Percentiles rank a stretch among this genome's conserved stretches.
phyloP scores from a whole-genome alignment of 2,113 vertebrate genomes.

The Misgurnus anguillicaudatus region DNA sequence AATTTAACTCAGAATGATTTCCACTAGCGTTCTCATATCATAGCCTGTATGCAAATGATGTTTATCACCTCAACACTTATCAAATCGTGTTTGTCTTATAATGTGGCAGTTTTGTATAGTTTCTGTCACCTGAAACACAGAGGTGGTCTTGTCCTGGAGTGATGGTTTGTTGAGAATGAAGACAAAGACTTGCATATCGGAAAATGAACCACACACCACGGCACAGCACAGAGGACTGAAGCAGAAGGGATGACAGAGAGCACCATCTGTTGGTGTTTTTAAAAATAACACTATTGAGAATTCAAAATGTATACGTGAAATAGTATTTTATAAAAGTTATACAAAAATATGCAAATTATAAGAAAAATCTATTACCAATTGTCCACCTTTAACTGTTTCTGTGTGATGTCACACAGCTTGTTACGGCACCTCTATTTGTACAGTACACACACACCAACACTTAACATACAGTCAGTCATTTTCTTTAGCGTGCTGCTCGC shows the following conservation, averaged over 20 bases:
- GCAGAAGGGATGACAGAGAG: slow-evolving; percentile 61
- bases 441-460: background rate
- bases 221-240: slow-evolving; percentile 13
- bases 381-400: background rate
- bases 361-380: background rate
- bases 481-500: slow-evolving; percentile 37
- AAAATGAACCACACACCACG: slow-evolving; percentile 16
- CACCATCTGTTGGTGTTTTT: slow-evolving; percentile 67
- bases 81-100: slow-evolving; percentile 39
- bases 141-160: slow-evolving; percentile 34
- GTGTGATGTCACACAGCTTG: background rate
- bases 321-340: background rate
- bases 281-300: background rate
- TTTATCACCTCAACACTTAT: background rate
- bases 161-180: slow-evolving; percentile 32
- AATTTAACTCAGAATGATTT: too few relatives aligned
- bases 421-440: background rate
- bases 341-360: background rate
- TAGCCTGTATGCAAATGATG: slow-evolving; percentile 5
- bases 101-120: slow-evolving; percentile 20
- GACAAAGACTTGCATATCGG: slow-evolving; percentile 48
- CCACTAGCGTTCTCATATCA: too few relatives aligned
- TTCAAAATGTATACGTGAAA: background rate
- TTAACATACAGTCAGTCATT: background rate
- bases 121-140: slow-evolving; percentile 3